Conservation (phyloP, 2,888 invertebrate genomes). For the Platerodrilus igneus region DNA sequence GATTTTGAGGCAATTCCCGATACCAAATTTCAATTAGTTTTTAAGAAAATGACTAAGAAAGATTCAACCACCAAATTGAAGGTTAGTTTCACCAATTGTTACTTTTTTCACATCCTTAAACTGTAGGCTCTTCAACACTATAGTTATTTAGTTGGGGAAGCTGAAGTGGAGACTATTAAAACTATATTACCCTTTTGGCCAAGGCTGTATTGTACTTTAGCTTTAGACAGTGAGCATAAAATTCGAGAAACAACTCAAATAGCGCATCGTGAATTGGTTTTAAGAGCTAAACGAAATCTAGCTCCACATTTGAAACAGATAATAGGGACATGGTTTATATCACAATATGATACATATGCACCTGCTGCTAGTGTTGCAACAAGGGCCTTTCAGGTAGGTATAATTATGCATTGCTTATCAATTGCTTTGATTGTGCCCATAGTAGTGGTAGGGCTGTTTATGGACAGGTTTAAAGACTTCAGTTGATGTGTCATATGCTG, state of each 20-base stretch:
- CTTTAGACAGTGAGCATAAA: constrained; percentile 75
- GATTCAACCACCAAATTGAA: constrained; percentile 87
- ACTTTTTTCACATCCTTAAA: background rate
- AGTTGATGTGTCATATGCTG: too few species aligned
- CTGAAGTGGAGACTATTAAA: constrained; percentile 64
- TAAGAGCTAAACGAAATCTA: constrained; percentile 66
- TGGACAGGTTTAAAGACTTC: too few species aligned
- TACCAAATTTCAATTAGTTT: constrained; percentile 68
- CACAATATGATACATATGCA: constrained; percentile 80
- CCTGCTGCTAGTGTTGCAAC: constrained; percentile 74
- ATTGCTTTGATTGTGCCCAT: constrained; percentile 13
- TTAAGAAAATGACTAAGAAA: constrained; percentile 86
- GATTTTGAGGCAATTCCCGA: constrained; percentile 64
- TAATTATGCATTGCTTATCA: background rate
- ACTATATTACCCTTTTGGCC: constrained; percentile 78
- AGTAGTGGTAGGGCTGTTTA: background rate
- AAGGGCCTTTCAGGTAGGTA: constrained; percentile 57
- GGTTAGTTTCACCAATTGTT: too few species aligned
- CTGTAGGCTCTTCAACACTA: constrained; percentile 78
- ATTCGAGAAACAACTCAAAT: constrained; percentile 75
- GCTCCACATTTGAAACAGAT: constrained; percentile 76
- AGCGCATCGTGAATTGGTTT: constrained; percentile 66
- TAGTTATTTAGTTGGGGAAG: constrained; percentile 60
- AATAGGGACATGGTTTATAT: constrained; percentile 79
- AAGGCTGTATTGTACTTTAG: constrained; percentile 68